Base-by-base conservation (phyloP, 2,797 vertebrate species). In the Vultur gryphus region DNA sequence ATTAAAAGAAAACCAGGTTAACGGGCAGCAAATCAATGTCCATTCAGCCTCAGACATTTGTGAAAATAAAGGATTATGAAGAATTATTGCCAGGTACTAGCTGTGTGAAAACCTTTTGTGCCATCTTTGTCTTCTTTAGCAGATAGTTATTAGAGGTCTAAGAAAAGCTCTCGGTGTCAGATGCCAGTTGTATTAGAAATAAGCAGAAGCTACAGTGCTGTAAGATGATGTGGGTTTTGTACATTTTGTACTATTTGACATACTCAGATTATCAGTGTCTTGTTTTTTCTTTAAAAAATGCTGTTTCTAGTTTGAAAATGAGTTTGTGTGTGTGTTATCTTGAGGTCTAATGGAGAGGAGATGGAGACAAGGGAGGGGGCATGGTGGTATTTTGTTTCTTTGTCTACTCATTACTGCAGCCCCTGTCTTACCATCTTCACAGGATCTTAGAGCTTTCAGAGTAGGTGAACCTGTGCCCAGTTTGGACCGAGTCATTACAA, bases 21-120 rank as follows among this genome's bases (percentile, higher is more conserved):
- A 88, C 39, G 49, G 89, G 69, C 78, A 95, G 87, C 87, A 94
- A 95, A 97, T 93, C 95, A 90, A 51, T 94, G 91, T 79, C 92
- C 84, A 82, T 96, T 96, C 79, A 91, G 65, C 62, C 82, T 92
- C 82, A 94, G 90, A 93, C 92, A 59, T 90, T 92, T 92, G 84
- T 91, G 92, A 92, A 96, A 97, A 92, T 95, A 96, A 96, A 94
- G 57, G 71, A 71, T 94, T 95, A 90, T 77, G 84, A 95, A 83
- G 90, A 97, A 93, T 94, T 94, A 94, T 88, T 89, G 54, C 84
- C 51, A 79, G 62, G 54, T 94, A 76, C 57, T 55, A 26, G 43
- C 76, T 41, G 33, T 6, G 52, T 20, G 23, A 86, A 92, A 28
- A 33, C 69, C 35, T 95, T 96, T 86, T 84, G 65, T 93, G 65